Evolutionary conservation across 2,797 vertebrate species (phyloP).

Genomic region (Enteromius thamalakanensis): DNA sequence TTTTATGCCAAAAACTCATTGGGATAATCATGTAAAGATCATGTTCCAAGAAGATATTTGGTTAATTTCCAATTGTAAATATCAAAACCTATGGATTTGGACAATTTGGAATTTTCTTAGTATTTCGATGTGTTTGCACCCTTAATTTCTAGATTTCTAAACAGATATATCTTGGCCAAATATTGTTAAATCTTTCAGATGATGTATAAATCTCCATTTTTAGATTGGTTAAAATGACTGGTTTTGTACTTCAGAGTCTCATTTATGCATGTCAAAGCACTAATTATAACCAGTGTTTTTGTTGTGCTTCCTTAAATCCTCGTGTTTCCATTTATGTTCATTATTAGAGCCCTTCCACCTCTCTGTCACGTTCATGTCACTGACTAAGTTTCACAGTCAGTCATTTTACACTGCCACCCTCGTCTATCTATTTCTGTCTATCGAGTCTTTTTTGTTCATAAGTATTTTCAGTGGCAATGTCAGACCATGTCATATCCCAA

Average conservation of each 20-base stretch:
- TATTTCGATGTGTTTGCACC: too few relatives aligned
- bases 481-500: slow-evolving; percentile 7
- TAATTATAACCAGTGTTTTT: neutral
- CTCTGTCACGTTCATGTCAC: slow-evolving; percentile 34
- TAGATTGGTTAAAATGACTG: neutral
- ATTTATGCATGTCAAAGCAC: too few relatives aligned
- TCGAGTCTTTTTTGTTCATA: neutral
- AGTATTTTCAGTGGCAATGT: neutral
- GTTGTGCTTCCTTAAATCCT: neutral
- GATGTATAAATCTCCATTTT: neutral
- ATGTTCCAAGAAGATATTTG: too few relatives aligned
- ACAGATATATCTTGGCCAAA: neutral
- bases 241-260: neutral
- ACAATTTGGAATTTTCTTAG: too few relatives aligned
- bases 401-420: slow-evolving; percentile 34
- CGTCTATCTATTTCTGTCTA: slow-evolving; percentile 16
- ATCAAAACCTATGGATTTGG: too few relatives aligned
- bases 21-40: too few relatives aligned
- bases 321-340: neutral
- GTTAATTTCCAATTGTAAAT: too few relatives aligned
- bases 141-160: too few relatives aligned
- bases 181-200: neutral
- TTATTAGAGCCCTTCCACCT: neutral
- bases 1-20: neutral
- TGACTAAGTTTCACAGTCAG: neutral